Conservation (phyloP, 1,140 invertebrate genomes). For the Halyomorpha halys region DNA sequence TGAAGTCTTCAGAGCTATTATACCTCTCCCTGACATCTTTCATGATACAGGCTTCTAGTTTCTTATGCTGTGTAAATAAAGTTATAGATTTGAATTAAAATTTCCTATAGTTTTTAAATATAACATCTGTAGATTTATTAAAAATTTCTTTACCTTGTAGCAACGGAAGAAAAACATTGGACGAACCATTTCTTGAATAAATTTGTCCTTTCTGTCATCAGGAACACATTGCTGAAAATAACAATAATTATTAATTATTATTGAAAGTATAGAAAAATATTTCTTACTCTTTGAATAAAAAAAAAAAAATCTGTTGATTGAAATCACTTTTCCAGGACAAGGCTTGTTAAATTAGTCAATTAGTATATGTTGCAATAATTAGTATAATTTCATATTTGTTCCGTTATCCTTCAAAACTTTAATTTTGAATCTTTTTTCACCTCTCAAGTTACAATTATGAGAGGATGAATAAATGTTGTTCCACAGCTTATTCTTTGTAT, state of each 20-base stretch:
- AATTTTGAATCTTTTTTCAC: no score
- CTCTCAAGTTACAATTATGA: no score
- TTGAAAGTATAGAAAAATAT: no score
- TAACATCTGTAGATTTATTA: neutral
- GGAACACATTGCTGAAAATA: slow-evolving; percentile 52
- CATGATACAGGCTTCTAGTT: slow-evolving; percentile 55
- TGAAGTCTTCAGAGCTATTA: slow-evolving; percentile 41
- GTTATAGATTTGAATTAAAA: neutral
- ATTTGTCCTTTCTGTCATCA: slow-evolving; percentile 47
- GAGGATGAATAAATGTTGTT: no score
- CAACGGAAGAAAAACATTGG: slow-evolving; percentile 59
- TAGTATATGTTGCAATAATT: no score
- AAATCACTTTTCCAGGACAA: no score
- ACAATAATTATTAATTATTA: slow-evolving; percentile 6
- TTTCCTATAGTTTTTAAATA: neutral
- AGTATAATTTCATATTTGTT: no score
- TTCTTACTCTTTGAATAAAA: no score
- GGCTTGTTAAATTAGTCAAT: no score
- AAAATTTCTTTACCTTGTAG: slow-evolving; percentile 42
- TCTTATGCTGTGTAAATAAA: slow-evolving; percentile 43
- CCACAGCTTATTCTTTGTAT: no score
- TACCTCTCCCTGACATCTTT: slow-evolving; percentile 53
- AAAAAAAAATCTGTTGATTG: neutral
- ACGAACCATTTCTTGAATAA: slow-evolving; percentile 48
- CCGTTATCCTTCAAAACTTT: no score